phyloP scores from a whole-genome alignment of 1,140 invertebrate species.

The Neotoxoptera formosana region DNA sequence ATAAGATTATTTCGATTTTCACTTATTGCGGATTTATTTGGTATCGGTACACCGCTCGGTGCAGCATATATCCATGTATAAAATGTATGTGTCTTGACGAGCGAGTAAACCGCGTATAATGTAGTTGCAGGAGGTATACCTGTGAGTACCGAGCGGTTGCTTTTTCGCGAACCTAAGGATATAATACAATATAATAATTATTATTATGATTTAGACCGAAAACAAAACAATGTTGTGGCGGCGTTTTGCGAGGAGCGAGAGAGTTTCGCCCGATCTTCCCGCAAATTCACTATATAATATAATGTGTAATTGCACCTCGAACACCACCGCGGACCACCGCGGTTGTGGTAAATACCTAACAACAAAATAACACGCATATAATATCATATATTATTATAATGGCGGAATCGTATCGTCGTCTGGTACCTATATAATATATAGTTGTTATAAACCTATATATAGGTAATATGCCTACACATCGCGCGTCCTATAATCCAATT shows the following conservation, averaged over 20 bases:
- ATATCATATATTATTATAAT: slow-evolving; percentile 2
- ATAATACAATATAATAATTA: not conserved
- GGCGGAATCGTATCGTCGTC: not conserved
- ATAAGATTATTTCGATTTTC: not conserved
- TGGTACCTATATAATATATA: not conserved
- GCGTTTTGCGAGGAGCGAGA: not conserved
- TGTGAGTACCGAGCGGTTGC: not conserved
- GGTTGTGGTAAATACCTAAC: not conserved
- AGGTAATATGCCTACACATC: not conserved
- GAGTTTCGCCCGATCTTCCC: not conserved
- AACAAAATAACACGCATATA: not conserved
- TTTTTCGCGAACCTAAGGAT: not conserved
- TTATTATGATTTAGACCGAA: not conserved
- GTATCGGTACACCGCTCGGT: not conserved
- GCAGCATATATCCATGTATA: not conserved
- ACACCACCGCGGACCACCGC: not conserved
- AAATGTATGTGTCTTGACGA: not conserved
- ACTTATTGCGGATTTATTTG: not conserved
- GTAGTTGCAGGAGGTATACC: too few species aligned
- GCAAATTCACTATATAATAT: not conserved
- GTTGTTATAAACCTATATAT: not conserved
- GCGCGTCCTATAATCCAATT: not conserved
- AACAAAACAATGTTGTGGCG: not conserved
- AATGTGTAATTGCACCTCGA: rapidly evolving
- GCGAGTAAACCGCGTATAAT: not conserved